These are phyloP conservation scores for Chroicocephalus ridibundus DNA, from an alignment of 2,113 vertebrate species.

Conservation along the genomic window DNA sequence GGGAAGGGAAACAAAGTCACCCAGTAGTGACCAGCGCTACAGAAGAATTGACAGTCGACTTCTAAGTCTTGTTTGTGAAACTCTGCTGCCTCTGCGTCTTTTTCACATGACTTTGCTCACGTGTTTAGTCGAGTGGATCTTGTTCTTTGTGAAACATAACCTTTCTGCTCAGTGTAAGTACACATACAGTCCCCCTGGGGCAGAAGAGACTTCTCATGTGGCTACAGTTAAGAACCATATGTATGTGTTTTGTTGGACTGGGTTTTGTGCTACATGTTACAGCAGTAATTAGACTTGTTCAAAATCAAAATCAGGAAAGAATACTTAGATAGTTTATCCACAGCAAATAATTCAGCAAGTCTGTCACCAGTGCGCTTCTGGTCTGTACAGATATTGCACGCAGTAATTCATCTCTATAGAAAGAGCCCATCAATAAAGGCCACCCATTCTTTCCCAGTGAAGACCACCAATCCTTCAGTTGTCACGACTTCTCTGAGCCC, in stretches of 20 bases:
- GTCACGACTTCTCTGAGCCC: background rate
- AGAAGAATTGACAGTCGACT: background rate
- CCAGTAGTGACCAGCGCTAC: background rate
- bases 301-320: background rate
- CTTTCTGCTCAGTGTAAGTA: background rate
- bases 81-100: background rate
- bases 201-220: background rate
- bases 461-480: conserved; percentile 45
- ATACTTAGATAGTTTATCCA: background rate
- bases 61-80: background rate
- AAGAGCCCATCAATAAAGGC: conserved; percentile 25
- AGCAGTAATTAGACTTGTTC: background rate
- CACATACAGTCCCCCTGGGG: background rate
- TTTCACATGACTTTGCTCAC: background rate
- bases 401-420: background rate
- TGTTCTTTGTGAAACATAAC: background rate
- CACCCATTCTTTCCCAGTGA: conserved; percentile 23
- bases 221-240: background rate
- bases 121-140: background rate
- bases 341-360: conserved; percentile 3
- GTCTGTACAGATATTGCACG: background rate
- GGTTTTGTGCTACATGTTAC: background rate
- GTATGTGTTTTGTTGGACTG: background rate
- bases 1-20: background rate
- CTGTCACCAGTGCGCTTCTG: conserved; percentile 12